Percentiles rank a stretch among this genome's conserved stretches.
Conservation (phyloP, 2,113 vertebrate species). For the Rhombomys opimus region DNA sequence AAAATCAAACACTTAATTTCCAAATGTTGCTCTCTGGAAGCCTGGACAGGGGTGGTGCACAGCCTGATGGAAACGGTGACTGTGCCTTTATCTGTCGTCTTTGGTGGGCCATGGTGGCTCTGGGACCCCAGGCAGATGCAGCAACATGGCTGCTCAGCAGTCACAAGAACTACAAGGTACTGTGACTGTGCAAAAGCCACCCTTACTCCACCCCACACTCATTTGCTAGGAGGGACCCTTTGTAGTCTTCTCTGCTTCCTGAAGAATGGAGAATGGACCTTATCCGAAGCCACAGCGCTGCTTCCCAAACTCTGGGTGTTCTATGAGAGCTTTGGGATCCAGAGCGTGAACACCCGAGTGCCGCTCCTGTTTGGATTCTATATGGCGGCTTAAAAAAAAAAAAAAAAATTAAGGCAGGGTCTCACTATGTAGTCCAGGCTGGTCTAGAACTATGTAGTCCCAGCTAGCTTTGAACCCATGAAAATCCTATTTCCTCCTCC, state of each 20-base stretch:
- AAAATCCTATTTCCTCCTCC: not conserved
- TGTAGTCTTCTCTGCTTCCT: not conserved
- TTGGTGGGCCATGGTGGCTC: not conserved
- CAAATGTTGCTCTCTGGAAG: not conserved
- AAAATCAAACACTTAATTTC: not conserved
- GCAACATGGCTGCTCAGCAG: not conserved
- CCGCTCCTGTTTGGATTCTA: not conserved
- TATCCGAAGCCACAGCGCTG: not conserved
- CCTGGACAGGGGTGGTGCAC: too few relatives aligned
- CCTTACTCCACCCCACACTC: not conserved
- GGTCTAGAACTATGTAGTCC: not conserved
- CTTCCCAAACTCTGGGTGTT: rapidly evolving
- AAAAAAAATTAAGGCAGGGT: not conserved
- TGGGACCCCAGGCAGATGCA: not conserved
- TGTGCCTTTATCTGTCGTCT: not conserved
- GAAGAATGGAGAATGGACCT: not conserved
- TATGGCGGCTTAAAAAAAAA: not conserved
- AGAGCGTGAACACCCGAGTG: too few relatives aligned
- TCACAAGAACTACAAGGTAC: not conserved
- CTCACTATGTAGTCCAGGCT: not conserved
- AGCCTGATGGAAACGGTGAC: not conserved
- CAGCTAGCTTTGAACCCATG: not conserved
- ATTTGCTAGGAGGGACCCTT: not conserved
- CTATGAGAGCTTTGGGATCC: not conserved
- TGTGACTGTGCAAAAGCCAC: not conserved